phyloP scores from a whole-genome alignment of 2,888 invertebrate genomes.

The Notocelia uddmanniana region DNA sequence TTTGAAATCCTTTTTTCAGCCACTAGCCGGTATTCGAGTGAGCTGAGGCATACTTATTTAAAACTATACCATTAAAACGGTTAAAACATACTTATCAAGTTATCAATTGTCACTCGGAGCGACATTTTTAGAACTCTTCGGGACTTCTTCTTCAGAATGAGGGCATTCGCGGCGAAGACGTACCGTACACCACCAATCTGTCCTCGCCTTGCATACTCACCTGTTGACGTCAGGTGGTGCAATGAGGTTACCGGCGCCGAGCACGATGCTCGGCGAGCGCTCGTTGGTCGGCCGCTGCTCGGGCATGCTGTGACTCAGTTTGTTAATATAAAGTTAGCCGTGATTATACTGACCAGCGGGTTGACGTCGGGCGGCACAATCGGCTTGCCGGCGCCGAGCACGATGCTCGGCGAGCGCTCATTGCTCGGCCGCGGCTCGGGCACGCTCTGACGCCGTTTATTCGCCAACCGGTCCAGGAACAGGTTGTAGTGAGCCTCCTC shows the following conservation, averaged over 20 bases:
- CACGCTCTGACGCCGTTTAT: slow-evolving; percentile 90
- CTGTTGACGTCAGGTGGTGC: slow-evolving; percentile 75
- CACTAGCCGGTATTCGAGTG: too few species aligned
- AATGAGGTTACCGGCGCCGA: slow-evolving; percentile 80
- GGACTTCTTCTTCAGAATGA: too few species aligned
- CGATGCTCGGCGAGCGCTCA: slow-evolving; percentile 80
- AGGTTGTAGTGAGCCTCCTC: slow-evolving; percentile 91
- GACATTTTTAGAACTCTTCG: too few species aligned
- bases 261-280: slow-evolving; percentile 78
- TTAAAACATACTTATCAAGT: too few species aligned
- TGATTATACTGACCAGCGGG: slow-evolving; percentile 67
- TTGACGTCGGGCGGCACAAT: slow-evolving; percentile 77
- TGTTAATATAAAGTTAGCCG: slow-evolving; percentile 71
- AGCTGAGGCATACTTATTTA: too few species aligned
- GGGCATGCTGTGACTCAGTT: slow-evolving; percentile 89
- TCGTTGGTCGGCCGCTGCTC: slow-evolving; percentile 67
- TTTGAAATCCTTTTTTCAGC: too few species aligned
- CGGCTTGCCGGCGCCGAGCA: slow-evolving; percentile 80
- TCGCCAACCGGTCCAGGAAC: slow-evolving; percentile 91
- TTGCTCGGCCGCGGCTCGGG: slow-evolving; percentile 64
- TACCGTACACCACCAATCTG: too few species aligned
- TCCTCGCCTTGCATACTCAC: slow-evolving; percentile 67
- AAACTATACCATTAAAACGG: too few species aligned
- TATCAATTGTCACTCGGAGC: too few species aligned
- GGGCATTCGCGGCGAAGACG: too few species aligned